Base-by-base conservation (phyloP, 2,888 invertebrate genomes). In the Stramonita haemastoma region DNA sequence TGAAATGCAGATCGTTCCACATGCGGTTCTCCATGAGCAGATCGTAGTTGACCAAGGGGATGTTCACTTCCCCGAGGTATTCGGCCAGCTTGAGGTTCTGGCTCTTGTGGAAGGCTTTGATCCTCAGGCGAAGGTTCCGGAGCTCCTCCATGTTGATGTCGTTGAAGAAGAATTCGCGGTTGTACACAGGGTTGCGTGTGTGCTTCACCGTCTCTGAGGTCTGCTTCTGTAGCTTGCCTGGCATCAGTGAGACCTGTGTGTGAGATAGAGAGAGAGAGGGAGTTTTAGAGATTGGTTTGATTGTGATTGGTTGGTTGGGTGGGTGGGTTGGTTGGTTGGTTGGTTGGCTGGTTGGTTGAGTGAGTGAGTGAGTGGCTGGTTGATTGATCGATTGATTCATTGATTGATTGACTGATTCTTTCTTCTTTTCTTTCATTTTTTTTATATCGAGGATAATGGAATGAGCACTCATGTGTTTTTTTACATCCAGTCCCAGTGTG, bases 91-190 rank as follows among this genome's bases (percentile, higher is more conserved):
- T 94, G 32, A 96, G 94, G 89, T 95, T 95, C 46, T 93, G 93
- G 79, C 93, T 93, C 90, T 95, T 95, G 90, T 96, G 95, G 90
- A 95, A 96, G 36, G 96, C 93, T 87, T 95, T 95, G 22, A 96
- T 94, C 32, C 94, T 88, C 34, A 96, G 92, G 13, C 93, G 92
- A 92, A 96, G 95, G 56, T 93, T 93, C 90, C 95, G 94, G 77
- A 96, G 90, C 86, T 96, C 95, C 56, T 96, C 96, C 29, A 94
- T 91, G n/a, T 94, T 92, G 56, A 96, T 93, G 90, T 95, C 94
- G 89, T 96, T 96, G 93, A 96, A 96, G 91, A 95, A 95, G 91
- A 96, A 95, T 90, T 96, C 95, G 93, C 96, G 94, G 85, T 96
- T 95, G 91, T 95, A 96, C 26, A 95, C 92, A 5, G 96, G 96